Conservation (phyloP, 2,113 vertebrate genomes). For the Labeo rohita region DNA sequence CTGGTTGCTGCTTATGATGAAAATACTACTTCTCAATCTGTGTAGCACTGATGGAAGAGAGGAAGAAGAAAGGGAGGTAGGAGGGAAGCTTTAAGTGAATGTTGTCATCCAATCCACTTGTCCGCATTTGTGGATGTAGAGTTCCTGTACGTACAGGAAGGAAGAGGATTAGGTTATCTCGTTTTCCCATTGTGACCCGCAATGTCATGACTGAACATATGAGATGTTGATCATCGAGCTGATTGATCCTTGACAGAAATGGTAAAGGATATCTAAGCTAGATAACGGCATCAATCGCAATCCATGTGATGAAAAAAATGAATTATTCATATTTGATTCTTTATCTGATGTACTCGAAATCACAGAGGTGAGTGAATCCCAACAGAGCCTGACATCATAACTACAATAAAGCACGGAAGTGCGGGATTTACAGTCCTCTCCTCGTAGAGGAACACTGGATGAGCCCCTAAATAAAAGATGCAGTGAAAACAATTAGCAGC, state of each 20-base stretch:
- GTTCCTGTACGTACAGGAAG: constrained; percentile 21
- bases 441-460: background rate
- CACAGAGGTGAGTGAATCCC: constrained; percentile 17
- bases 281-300: constrained; percentile 1
- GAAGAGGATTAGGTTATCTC: constrained; percentile 31
- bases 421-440: background rate
- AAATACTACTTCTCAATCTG: constrained; percentile 3
- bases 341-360: constrained; percentile 35
- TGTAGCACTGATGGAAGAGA: constrained; percentile 40
- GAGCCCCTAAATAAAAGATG: constrained; percentile 20
- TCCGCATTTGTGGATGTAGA: constrained; percentile 15
- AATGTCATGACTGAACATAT: constrained; percentile 29
- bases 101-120: constrained; percentile 54
- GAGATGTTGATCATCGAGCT: constrained; percentile 21
- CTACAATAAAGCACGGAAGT: background rate
- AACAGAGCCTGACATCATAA: constrained; percentile 11
- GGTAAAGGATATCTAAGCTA: constrained; percentile 9
- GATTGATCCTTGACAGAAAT: constrained; percentile 22
- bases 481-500: constrained; percentile 48
- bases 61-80: constrained; percentile 34
- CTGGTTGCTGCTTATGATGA: constrained; percentile 39
- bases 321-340: constrained; percentile 35
- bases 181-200: constrained; percentile 26
- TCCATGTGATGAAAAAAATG: background rate
- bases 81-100: constrained; percentile 36